These are phyloP conservation scores for Norana najaformis DNA, from an alignment of 2,888 invertebrate species.

Conservation along the genomic window DNA sequence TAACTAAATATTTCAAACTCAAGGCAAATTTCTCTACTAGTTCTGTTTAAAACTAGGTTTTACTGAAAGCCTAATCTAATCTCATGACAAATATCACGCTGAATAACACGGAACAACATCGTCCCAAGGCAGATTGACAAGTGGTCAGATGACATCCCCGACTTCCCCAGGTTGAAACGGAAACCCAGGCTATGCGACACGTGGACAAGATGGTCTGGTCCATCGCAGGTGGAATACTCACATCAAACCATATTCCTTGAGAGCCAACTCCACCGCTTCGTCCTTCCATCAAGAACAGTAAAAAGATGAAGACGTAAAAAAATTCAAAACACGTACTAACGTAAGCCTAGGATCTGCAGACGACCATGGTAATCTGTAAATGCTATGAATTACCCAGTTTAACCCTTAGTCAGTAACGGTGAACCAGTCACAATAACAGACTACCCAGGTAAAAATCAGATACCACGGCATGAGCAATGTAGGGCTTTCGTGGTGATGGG, in stretches of 20 bases:
- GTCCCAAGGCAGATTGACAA: background rate
- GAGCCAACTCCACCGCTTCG: conserved; percentile 89
- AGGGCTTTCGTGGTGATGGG: no score
- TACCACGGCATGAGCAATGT: no score
- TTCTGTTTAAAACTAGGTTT: background rate
- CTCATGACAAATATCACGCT: background rate
- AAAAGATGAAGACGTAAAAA: background rate
- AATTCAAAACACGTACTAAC: background rate
- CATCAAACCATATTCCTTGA: conserved; percentile 89
- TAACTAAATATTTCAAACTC: background rate
- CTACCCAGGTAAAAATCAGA: no score
- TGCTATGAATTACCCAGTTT: no score
- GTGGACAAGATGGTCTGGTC: background rate
- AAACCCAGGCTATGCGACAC: background rate
- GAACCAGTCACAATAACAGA: no score
- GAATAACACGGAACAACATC: background rate
- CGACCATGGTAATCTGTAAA: no score
- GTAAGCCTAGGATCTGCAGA: no score
- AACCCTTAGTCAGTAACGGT: no score
- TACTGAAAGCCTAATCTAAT: background rate
- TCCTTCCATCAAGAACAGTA: conserved; percentile 69
- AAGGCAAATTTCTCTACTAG: background rate
- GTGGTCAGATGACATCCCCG: background rate
- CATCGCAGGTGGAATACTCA: conserved; percentile 62
- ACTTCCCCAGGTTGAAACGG: no score